These are phyloP conservation scores for Carposina sasakii DNA, from an alignment of 1,140 invertebrate species.

Conservation along the genomic window DNA sequence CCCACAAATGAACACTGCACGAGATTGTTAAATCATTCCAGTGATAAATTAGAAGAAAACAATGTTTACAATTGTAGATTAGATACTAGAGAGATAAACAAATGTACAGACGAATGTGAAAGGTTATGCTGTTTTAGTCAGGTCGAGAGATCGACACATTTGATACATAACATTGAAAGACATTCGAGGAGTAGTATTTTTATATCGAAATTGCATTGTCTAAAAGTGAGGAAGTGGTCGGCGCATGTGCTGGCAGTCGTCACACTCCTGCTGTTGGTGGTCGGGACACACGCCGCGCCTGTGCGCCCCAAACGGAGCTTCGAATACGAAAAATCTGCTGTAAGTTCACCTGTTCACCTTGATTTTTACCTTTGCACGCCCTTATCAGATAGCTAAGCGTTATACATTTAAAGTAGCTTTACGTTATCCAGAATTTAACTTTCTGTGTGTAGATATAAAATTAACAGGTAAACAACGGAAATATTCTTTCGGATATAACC, in stretches of 20 bases:
- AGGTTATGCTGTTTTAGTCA: constrained; percentile 29
- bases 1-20: too few species aligned
- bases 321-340: constrained; percentile 47
- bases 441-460: too few species aligned
- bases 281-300: constrained; percentile 44
- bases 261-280: constrained; percentile 42
- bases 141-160: constrained; percentile 20
- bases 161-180: constrained; percentile 43
- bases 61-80: constrained; percentile 58
- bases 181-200: too few species aligned
- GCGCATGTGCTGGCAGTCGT: constrained; percentile 48
- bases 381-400: too few species aligned
- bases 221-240: constrained; percentile 42
- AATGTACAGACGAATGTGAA: constrained; percentile 40
- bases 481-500: too few species aligned
- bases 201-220: too few species aligned
- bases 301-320: constrained; percentile 34
- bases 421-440: too few species aligned
- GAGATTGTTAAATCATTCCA: constrained; percentile 51
- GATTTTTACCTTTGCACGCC: too few species aligned
- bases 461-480: too few species aligned
- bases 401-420: too few species aligned
- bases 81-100: constrained; percentile 36
- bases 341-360: constrained; percentile 32
- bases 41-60: constrained; percentile 42